Evolutionary conservation across 2,797 vertebrate genomes (phyloP), one percentile per base, ranked within the genome.

Genomic region (Enoplosus armatus): DNA sequence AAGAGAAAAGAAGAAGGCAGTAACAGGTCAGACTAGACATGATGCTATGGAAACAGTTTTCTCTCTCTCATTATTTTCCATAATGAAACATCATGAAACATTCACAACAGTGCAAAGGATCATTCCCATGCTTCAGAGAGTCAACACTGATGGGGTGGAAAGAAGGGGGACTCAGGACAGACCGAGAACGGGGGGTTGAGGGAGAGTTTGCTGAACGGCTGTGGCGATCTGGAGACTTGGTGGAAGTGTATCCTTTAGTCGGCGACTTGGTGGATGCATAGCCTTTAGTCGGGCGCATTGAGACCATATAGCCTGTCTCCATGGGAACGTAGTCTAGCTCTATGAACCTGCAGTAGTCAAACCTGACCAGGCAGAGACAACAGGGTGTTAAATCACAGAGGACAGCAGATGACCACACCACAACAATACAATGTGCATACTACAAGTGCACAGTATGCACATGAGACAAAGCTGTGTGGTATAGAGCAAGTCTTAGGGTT

Each of bases 341-440:
- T 90, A 96, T 96, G 91, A 96, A 96, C 93, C 94, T 95, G 95
- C 96, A 96, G 90, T 96, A 96, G 92, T 96, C 95, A 93, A 96
- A 96, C 90, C 96, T 96, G 92, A 85, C 89, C 94, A 87, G 80
- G 85, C 81, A 92, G 79, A 95, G 74, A 94, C 84, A 93, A 91
- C 86, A 93, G 54, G 86, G 80, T 35, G 90, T 89, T 93, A 92
- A 77, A 87, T 74, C 45, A 83, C 74, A 89, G 70, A 75, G 35
- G 31, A 70, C 12, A 76, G 31, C 29, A 70, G 11, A 26, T n/a
- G 50, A 65, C n/a, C 24, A 27, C 54, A 75, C 31, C 54, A 77
- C 48, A 76, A 73, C 0, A 6, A 50, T 29, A 54, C 59, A 47
- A 31, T n/a, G 56, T 61, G 84, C 67, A 81, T 70, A 77, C 75